A percentile compares a stretch with the other conserved stretches of the same genome.
phyloP scores from a whole-genome alignment of 2,797 vertebrate genomes.

The Leptodactylus fallax region DNA sequence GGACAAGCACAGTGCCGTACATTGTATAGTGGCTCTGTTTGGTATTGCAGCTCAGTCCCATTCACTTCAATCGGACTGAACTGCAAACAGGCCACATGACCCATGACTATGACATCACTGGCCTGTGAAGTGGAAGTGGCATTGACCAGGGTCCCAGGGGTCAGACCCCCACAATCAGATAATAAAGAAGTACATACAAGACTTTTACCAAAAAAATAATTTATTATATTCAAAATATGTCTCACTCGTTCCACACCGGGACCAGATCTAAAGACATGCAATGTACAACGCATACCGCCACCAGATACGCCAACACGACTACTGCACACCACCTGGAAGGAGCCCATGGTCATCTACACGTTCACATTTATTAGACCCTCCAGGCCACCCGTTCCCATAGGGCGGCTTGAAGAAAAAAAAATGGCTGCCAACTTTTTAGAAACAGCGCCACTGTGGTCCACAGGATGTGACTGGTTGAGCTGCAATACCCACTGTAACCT shows the following conservation, averaged over 20 bases:
- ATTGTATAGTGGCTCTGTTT: no score
- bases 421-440: neutral
- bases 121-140: no score
- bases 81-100: no score
- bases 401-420: neutral
- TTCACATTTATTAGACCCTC: neutral
- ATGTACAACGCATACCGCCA: neutral
- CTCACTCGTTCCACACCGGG: neutral
- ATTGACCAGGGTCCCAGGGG: no score
- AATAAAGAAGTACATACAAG: no score
- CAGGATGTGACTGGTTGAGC: neutral
- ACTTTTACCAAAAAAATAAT: slow-evolving; percentile 46
- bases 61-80: no score
- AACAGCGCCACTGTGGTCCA: no score
- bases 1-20: no score
- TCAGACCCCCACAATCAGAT: no score
- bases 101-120: no score
- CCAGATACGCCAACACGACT: neutral
- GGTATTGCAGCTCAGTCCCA: no score
- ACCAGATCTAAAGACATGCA: neutral
- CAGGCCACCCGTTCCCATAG: neutral
- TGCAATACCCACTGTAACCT: no score
- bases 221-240: slow-evolving; percentile 50
- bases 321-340: neutral
- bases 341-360: neutral